These are phyloP conservation scores for Tenthredo notha DNA, from an alignment of 2,888 invertebrate species.

Conservation along the genomic window DNA sequence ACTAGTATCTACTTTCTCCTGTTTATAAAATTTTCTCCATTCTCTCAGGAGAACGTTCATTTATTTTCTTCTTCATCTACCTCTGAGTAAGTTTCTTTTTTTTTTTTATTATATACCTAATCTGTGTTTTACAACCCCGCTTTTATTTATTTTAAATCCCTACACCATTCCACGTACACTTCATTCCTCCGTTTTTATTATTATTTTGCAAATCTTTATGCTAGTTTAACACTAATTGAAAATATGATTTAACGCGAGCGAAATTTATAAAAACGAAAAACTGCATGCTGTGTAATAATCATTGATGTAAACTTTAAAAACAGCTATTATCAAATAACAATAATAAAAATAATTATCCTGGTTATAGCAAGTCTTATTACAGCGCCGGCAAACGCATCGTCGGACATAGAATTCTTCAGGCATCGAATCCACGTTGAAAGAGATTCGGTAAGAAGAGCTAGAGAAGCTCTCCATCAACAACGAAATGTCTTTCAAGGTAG, in stretches of 20 bases:
- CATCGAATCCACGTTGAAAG: constrained; percentile 90
- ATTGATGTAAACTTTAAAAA: not conserved
- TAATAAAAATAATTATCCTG: not conserved
- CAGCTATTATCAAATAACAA: not conserved
- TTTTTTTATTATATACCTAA: constrained; percentile 22
- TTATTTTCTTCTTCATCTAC: not conserved
- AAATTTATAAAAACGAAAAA: not conserved
- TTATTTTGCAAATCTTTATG: not conserved
- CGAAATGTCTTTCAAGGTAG: constrained; percentile 85
- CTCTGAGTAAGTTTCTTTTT: constrained; percentile 43
- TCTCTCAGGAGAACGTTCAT: constrained; percentile 24
- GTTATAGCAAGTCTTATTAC: constrained; percentile 46
- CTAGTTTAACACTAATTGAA: not conserved
- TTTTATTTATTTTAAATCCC: not conserved
- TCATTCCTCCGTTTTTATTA: not conserved
- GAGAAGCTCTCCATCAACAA: constrained; percentile 86
- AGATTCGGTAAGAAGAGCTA: constrained; percentile 91
- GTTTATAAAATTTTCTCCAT: constrained; percentile 57
- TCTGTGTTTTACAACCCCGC: not conserved
- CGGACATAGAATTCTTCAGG: constrained; percentile 91
- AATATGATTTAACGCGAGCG: not conserved
- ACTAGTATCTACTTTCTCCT: constrained; percentile 60
- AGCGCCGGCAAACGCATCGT: constrained; percentile 76
- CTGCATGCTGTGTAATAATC: not conserved
- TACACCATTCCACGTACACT: not conserved